Conservation (phyloP, 2,113 vertebrate genomes). For the Aptenodytes forsteri region DNA sequence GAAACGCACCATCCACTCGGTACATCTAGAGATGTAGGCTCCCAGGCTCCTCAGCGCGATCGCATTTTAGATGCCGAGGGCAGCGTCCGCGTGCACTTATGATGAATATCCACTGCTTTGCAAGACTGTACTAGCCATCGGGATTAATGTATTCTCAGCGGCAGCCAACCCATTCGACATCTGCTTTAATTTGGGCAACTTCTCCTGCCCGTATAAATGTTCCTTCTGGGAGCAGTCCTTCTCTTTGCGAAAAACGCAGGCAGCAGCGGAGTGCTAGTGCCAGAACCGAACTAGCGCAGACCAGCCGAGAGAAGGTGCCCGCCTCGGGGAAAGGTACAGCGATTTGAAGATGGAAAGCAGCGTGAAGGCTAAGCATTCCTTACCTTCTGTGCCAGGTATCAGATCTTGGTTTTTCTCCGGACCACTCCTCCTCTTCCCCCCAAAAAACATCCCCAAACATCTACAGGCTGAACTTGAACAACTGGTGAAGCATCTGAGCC, state of each 20-base stretch:
- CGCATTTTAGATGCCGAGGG: fast-evolving
- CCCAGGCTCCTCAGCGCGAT: fast-evolving
- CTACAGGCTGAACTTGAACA: background rate
- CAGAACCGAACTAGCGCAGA: fast-evolving
- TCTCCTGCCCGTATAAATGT: fast-evolving
- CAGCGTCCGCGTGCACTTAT: fast-evolving
- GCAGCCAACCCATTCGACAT: background rate
- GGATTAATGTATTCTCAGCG: background rate
- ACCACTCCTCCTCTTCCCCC: no score
- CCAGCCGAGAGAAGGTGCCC: background rate
- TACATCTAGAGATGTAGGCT: fast-evolving
- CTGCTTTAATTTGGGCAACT: background rate
- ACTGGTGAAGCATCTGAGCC: background rate
- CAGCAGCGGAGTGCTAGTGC: fast-evolving
- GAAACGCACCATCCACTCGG: no score
- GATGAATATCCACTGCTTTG: fast-evolving
- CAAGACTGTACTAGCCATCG: fast-evolving
- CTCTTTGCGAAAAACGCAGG: background rate
- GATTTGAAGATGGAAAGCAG: background rate
- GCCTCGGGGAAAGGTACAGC: no score
- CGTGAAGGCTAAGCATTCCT: background rate
- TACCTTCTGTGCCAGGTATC: background rate
- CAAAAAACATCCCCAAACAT: background rate
- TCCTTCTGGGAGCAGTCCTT: fast-evolving
- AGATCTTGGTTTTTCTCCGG: background rate